Conservation (phyloP, 2,888 invertebrate species). For the Kryphioiulus occultus region DNA sequence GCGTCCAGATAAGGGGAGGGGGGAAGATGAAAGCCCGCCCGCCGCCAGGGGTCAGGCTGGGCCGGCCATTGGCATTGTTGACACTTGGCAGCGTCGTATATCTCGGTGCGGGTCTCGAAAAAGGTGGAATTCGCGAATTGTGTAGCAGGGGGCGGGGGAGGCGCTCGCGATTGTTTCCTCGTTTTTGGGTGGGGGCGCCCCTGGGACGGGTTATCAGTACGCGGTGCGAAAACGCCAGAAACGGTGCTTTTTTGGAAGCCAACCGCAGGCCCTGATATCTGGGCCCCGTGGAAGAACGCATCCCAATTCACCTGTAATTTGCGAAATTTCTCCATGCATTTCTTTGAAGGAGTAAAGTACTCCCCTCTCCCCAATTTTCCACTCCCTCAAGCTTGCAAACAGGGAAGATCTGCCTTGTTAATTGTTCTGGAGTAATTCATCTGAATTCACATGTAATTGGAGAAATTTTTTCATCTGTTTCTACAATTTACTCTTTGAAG, state of each 20-base stretch:
- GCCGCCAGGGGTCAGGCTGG: conserved; percentile 7
- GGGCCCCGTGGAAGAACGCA: too few relatives aligned
- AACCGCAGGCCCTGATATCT: neutral
- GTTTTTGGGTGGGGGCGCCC: neutral
- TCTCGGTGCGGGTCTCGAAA: neutral
- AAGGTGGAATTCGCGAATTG: neutral
- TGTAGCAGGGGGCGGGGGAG: neutral
- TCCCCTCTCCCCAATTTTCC: too few relatives aligned
- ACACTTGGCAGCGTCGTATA: conserved; percentile 7
- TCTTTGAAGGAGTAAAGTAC: too few relatives aligned
- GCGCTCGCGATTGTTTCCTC: conserved; percentile 1
- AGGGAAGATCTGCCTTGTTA: too few relatives aligned
- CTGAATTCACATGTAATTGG: too few relatives aligned
- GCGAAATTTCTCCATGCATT: too few relatives aligned
- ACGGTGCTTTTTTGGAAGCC: neutral
- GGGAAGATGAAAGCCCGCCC: neutral
- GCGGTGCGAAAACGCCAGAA: neutral
- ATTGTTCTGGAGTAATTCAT: too few relatives aligned
- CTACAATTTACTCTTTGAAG: too few relatives aligned
- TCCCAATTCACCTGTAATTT: too few relatives aligned
- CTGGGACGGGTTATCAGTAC: conserved; percentile 2
- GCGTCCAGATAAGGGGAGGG: neutral
- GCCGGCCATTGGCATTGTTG: conserved; percentile 23
- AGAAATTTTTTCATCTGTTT: too few relatives aligned
- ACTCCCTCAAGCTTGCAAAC: too few relatives aligned